Percentiles rank a stretch among this genome's conserved stretches.
Conservation (phyloP, 2,113 vertebrate genomes). For the Phalacrocorax aristotelis region DNA sequence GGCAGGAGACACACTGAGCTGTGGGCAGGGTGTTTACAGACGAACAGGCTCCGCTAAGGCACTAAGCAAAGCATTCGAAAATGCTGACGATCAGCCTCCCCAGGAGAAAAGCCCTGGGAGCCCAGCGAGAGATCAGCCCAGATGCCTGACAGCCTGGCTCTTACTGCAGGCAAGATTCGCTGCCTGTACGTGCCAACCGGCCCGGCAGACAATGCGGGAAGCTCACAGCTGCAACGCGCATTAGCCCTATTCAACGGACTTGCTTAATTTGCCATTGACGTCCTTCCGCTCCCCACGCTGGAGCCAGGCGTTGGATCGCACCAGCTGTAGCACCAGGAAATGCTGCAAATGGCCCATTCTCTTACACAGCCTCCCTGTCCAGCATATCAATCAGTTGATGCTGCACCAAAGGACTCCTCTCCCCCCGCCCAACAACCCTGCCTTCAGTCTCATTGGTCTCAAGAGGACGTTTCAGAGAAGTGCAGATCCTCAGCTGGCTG, state of each 20-base stretch:
- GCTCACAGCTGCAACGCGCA: constrained; percentile 14
- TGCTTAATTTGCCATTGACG: constrained; percentile 37
- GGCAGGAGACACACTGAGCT: background rate
- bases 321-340: constrained; percentile 56
- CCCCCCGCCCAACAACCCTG: too few relatives aligned
- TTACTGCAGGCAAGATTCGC: background rate
- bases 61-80: background rate
- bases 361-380: background rate
- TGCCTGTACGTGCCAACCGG: background rate
- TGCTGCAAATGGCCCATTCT: constrained; percentile 25
- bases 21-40: background rate
- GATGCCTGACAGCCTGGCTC: background rate
- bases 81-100: background rate
- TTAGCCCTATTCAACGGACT: background rate
- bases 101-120: background rate
- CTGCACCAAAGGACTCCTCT: background rate
- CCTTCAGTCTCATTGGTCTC: background rate
- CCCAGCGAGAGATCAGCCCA: background rate
- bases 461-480: background rate
- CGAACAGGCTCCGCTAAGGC: background rate
- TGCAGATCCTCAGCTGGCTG: background rate
- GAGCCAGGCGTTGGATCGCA: background rate
- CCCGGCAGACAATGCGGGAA: background rate
- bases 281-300: background rate
- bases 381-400: background rate